Evolutionary conservation across 2,888 invertebrate species (phyloP), one percentile per base, ranked within the genome.

Genomic region (Philopedon plagiatum): DNA sequence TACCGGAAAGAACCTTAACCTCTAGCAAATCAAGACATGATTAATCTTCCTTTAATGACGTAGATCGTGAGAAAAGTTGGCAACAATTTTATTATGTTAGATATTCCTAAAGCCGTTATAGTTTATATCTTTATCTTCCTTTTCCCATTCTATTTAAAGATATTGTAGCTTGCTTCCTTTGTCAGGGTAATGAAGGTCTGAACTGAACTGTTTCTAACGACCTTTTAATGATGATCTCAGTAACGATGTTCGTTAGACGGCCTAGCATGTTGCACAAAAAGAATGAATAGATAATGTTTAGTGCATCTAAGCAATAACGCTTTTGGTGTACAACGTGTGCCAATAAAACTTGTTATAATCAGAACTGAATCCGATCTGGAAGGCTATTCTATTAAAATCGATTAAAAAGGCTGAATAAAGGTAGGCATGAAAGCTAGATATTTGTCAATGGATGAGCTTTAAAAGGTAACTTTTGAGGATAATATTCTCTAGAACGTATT

Each of bases 11-110:
- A 9, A 63, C 62, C 62, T 51, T 49, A 63, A 63, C 49, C 62
- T 51, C 37, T 51, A 34, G 49, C 51, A 63, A 37, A 34, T 63
- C 62, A 63, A 63, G 62, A 51, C 51, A 21, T 63, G 62, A 49
- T 63, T 63, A 63, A 63, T 63, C 29, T 23, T 32, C 13, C 19
- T 23, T 8, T 34, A 51, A 49, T 63, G 62, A 63, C 41, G 32
- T 26, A 26, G 29, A 46, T 63, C 62, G 21, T 63, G 51, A 51
- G 62, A 63, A 63, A 63, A 63, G 34, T 49, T 63, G 29, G 49
- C 62, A 49, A 26, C 13, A 37, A 46, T 61, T 32, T 61, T 61
- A 46, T 61, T 46, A 32, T 29, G 29, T 29, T 54, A 29, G 15
- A 54, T 29, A 54, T 54, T 54, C 7, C 51, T 54, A 29, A 9